phyloP scores from a whole-genome alignment of 2,888 invertebrate species.

The Argynnis bischoffii region DNA sequence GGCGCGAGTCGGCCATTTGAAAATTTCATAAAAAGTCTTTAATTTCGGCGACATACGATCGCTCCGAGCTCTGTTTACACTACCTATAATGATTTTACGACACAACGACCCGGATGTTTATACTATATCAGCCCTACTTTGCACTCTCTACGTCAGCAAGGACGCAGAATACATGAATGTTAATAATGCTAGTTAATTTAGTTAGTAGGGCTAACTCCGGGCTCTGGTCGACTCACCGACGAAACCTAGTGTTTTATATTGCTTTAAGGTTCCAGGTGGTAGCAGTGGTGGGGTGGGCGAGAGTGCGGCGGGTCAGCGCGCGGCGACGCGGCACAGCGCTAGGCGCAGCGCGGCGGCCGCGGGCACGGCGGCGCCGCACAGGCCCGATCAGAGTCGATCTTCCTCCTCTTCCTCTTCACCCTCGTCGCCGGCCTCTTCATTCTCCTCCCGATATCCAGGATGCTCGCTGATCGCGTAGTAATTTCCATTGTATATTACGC shows the following conservation, averaged over 20 bases:
- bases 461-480: constrained; percentile 97
- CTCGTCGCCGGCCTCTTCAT: constrained; percentile 92
- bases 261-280: constrained; percentile 29
- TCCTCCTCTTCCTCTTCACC: constrained; percentile 92
- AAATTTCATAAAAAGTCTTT: constrained; percentile 73
- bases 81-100: constrained; percentile 29
- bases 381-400: constrained; percentile 84
- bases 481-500: constrained; percentile 97
- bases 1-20: constrained; percentile 53
- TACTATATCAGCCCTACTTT: not conserved
- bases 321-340: constrained; percentile 71
- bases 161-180: not conserved
- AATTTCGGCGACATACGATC: constrained; percentile 51
- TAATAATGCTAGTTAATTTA: too few species aligned
- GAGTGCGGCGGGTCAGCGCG: constrained; percentile 49
- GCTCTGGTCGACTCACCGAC: constrained; percentile 27
- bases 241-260: constrained; percentile 26
- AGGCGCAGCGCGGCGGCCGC: constrained; percentile 71
- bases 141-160: not conserved
- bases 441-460: constrained; percentile 95
- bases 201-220: constrained; percentile 37
- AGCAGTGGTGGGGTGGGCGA: constrained; percentile 31
- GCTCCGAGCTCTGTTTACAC: constrained; percentile 45
- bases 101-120: constrained; percentile 11
- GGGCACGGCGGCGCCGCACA: constrained; percentile 79